Conservation (phyloP, 1,140 invertebrate species). For the Lerema accius region DNA sequence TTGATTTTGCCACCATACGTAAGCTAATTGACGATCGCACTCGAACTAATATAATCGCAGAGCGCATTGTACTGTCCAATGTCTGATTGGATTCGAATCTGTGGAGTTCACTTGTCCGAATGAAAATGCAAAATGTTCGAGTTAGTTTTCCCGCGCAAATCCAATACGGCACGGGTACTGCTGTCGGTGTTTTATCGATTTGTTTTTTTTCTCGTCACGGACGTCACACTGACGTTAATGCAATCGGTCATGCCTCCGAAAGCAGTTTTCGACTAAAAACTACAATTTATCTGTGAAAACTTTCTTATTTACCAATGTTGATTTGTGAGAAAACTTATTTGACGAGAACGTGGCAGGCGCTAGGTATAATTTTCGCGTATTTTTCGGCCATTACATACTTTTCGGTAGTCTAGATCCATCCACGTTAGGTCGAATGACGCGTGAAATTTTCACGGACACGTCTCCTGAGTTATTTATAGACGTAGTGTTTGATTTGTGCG, state of each 20-base stretch:
- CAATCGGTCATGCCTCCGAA: constrained; percentile 9
- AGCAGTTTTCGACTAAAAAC: constrained; percentile 1
- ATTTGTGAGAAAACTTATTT: not conserved
- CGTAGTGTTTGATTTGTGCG: constrained; percentile 73
- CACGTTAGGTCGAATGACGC: constrained; percentile 38
- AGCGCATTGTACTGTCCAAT: not conserved
- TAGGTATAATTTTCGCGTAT: not conserved
- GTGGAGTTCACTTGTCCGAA: not conserved
- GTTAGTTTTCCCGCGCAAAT: constrained; percentile 38
- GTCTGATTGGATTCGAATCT: constrained; percentile 14
- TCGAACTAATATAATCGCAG: not conserved
- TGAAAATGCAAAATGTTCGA: constrained; percentile 1
- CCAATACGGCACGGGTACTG: constrained; percentile 15
- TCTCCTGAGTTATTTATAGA: constrained; percentile 76
- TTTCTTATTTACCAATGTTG: constrained; percentile 1
- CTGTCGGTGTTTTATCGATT: constrained; percentile 42
- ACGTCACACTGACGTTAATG: constrained; percentile 44
- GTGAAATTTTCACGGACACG: constrained; percentile 69
- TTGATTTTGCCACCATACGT: constrained; percentile 17
- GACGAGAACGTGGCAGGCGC: not conserved
- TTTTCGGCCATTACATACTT: constrained; percentile 18
- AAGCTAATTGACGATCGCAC: constrained; percentile 24
- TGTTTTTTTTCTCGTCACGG: constrained; percentile 37
- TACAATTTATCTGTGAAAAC: not conserved
- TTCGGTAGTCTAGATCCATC: constrained; percentile 13